These are phyloP conservation scores for Mustelus asterias DNA, from an alignment of 2,113 vertebrate species.

Conservation along the genomic window DNA sequence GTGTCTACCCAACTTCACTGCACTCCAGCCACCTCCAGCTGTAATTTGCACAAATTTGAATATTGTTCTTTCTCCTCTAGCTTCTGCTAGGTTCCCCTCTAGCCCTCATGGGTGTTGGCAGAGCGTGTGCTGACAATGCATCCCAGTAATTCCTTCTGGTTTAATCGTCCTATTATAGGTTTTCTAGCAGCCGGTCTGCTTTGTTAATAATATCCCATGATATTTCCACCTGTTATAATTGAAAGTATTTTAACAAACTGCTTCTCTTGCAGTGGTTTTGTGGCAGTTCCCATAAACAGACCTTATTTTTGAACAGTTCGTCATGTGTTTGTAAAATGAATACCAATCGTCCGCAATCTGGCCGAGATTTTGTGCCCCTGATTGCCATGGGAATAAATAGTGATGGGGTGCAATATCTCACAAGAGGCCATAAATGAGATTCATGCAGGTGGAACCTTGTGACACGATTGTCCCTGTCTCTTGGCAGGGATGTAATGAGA, in stretches of 20 bases:
- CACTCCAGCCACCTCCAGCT: no score
- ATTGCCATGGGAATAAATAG: no score
- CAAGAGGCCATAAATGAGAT: no score
- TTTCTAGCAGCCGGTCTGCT: neutral
- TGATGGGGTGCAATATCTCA: no score
- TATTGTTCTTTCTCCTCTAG: neutral
- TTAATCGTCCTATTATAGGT: neutral
- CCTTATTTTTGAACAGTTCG: neutral
- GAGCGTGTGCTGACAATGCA: neutral
- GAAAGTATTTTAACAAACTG: neutral
- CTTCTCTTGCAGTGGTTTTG: neutral
- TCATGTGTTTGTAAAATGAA: neutral
- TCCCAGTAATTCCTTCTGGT: neutral
- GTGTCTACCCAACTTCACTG: neutral
- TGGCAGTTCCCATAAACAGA: neutral
- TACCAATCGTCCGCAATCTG: neutral
- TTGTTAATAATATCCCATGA: neutral
- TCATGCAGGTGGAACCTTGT: no score
- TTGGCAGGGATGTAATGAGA: no score
- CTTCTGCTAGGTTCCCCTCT: neutral
- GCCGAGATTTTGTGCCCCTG: no score
- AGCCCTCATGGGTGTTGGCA: neutral
- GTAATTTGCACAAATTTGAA: neutral
- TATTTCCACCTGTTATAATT: conserved; percentile 4
- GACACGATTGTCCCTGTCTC: no score